Percentiles rank a stretch among this genome's conserved stretches.
These are phyloP conservation scores for Camponotus floridanus DNA, from an alignment of 1,140 invertebrate species.

Conservation along the genomic window DNA sequence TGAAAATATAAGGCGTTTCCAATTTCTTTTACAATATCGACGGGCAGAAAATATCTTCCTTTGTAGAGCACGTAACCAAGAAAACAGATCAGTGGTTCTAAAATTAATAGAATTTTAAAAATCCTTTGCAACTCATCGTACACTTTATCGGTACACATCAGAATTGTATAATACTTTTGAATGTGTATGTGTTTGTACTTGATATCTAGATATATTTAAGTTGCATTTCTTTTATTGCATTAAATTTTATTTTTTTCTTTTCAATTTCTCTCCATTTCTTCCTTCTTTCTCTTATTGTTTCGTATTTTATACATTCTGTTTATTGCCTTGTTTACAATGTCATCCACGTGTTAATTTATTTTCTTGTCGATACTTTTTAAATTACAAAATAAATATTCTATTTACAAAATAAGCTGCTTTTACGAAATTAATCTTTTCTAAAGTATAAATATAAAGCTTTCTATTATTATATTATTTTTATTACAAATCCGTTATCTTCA, in stretches of 20 bases:
- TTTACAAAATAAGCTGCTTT: background rate
- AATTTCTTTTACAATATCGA: conserved; percentile 30
- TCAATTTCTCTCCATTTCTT: conserved; percentile 32
- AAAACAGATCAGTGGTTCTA: background rate
- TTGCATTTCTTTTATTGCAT: conserved; percentile 20
- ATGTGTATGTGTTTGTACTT: background rate
- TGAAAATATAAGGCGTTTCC: conserved; percentile 34
- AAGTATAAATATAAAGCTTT: background rate
- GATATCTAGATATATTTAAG: conserved; percentile 11
- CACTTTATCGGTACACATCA: background rate
- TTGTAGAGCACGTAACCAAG: background rate
- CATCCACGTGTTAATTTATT: conserved; percentile 1
- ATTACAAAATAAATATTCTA: background rate
- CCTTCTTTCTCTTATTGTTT: background rate
- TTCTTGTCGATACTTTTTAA: background rate
- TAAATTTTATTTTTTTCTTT: background rate
- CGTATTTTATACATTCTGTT: conserved; percentile 26
- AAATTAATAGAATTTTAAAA: conserved; percentile 52
- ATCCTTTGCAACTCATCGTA: background rate
- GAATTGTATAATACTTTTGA: conserved; percentile 16
- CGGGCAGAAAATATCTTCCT: background rate
- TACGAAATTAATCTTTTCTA: background rate
- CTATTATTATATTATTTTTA: background rate
- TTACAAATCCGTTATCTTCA: background rate
- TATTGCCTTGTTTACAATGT: conserved; percentile 30